Evolutionary conservation across 1,140 invertebrate species (phyloP), one percentile per base, ranked within the genome.

Genomic region (Lanistes nyassanus): DNA sequence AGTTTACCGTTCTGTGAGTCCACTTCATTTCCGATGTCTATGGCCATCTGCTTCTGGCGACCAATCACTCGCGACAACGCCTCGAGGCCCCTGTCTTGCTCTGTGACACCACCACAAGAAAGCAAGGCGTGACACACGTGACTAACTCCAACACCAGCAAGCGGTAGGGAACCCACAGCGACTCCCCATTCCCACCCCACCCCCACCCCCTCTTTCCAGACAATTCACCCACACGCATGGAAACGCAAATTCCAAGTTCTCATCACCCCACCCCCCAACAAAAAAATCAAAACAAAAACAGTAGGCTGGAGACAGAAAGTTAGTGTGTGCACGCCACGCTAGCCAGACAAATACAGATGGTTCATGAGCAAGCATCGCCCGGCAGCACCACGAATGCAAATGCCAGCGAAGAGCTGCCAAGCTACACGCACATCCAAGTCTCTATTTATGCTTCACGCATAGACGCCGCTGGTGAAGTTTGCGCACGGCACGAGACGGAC

Each of bases 41-140:
- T 88, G 34, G 94, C 94, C 82, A 96, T 92, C 82, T 93, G 88
- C 80, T 94, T 95, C 85, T 96, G 95, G 36, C 94, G 88, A 1
- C 92, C 91, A 68, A 96, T 94, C 5, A 95, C 93, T 84, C 93
- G 91, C 21, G 94, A 93, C 62, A 96, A 89, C 75, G 92, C 92
- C 77, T 95, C 94, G 34, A 96, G 88, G 0, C 94, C 94, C 80
- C 91, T 86, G 85, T 96, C 93, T 92, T 96, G 94, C 68, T 94
- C 93, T 93, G 86, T 79, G 79, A 69, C 51, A 77, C 34, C 23
- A 39, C 5, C 21, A 42, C n/a, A 29, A 64, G 31, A 60, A 5
- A 21, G 36, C 13, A 11, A 42, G 42, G 34, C 31, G 23, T 67
- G 16, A 42, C 37, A 67, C 65, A 67, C 16, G n/a, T 31, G 31